These are phyloP conservation scores for Chromis chromis DNA, from an alignment of 2,797 vertebrate species.

Conservation along the genomic window DNA sequence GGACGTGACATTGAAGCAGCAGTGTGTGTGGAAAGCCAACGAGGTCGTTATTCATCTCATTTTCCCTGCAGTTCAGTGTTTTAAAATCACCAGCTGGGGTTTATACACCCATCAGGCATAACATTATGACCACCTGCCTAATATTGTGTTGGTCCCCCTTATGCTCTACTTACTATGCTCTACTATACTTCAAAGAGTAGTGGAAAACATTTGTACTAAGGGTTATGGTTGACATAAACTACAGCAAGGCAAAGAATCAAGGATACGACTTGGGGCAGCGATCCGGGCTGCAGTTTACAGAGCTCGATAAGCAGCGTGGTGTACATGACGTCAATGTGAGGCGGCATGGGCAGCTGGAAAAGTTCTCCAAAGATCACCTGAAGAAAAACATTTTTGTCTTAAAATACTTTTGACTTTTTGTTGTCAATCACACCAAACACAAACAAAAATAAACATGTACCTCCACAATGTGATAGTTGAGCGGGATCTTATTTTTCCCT, in stretches of 20 bases:
- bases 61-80: no score
- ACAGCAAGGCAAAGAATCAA: constrained; percentile 55
- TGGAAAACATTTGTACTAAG: not conserved
- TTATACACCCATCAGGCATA: no score
- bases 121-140: no score
- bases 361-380: constrained; percentile 97
- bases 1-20: no score
- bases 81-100: no score
- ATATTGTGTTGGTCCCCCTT: no score
- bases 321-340: constrained; percentile 97
- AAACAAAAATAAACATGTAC: constrained; percentile 65
- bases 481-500: constrained; percentile 97
- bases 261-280: constrained; percentile 99
- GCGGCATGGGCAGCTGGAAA: constrained; percentile 92
- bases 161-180: no score
- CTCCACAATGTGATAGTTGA: constrained; percentile 99
- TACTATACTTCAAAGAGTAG: not conserved
- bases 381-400: not conserved
- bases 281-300: constrained; percentile 98
- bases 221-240: not conserved
- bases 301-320: constrained; percentile 97
- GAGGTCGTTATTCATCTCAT: no score
- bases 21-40: no score
- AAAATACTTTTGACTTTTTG: not conserved
- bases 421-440: accelerated